Percentiles rank a stretch among this genome's conserved stretches.
phyloP scores from a whole-genome alignment of 2,888 invertebrate genomes.

The Mesorhabditis belari region DNA sequence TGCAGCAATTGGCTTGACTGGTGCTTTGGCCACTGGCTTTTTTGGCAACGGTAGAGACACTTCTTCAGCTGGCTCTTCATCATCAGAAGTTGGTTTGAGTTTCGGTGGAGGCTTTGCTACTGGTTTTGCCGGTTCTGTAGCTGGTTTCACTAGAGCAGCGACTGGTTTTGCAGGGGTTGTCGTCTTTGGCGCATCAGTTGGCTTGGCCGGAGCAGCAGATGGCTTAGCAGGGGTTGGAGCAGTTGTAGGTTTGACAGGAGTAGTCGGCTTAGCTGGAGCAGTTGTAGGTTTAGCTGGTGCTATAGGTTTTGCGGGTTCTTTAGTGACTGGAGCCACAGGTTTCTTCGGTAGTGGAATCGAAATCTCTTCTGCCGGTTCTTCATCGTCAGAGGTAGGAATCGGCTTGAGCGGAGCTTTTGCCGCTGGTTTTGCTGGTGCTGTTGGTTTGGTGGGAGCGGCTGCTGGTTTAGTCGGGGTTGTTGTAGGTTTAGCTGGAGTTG shows the following conservation, averaged over 20 bases:
- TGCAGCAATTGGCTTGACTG: constrained; percentile 8
- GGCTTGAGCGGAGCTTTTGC: neutral
- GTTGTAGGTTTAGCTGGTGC: neutral
- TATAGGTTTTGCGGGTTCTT: constrained; percentile 1
- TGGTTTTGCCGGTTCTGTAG: constrained; percentile 11
- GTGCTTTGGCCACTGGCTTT: constrained; percentile 1
- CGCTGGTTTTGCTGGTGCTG: constrained; percentile 3
- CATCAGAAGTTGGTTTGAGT: constrained; percentile 4
- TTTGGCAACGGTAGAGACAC: constrained; percentile 3
- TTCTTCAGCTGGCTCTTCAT: constrained; percentile 3
- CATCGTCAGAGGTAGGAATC: constrained; percentile 1
- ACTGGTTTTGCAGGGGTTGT: constrained; percentile 7
- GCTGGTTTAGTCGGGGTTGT: constrained; percentile 6
- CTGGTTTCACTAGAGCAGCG: constrained; percentile 8
- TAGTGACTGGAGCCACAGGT: neutral
- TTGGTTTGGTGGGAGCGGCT: constrained; percentile 9
- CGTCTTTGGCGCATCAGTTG: neutral
- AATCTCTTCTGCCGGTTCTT: constrained; percentile 12
- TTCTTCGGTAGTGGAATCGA: constrained; percentile 7
- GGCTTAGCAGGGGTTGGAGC: neutral
- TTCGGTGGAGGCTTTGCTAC: constrained; percentile 3
- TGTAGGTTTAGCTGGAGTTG: constrained; percentile 7
- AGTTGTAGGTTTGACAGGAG: constrained; percentile 9
- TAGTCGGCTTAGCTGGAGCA: neutral
- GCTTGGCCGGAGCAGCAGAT: neutral